phyloP scores from a whole-genome alignment of 2,113 vertebrate genomes.

The Morone saxatilis region DNA sequence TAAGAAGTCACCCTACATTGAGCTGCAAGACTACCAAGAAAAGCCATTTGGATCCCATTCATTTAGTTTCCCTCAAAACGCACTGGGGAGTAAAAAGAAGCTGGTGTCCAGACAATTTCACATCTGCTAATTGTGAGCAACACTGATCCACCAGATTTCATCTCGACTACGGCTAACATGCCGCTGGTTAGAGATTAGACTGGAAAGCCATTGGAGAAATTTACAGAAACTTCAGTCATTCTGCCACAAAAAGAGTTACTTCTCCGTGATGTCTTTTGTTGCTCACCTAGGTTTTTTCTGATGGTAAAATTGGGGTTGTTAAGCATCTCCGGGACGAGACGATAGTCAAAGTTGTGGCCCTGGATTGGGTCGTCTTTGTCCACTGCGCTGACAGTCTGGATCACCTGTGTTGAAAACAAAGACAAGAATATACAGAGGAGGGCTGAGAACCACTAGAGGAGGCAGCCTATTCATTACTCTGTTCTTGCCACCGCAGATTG shows the following conservation, averaged over 20 bases:
- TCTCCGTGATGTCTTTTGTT: background rate
- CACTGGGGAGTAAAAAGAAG: conserved; percentile 76
- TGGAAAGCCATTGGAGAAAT: conserved; percentile 56
- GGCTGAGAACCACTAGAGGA: conserved; percentile 47
- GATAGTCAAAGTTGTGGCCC: conserved; percentile 96
- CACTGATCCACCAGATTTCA: conserved; percentile 77
- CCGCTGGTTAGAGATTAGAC: conserved; percentile 51
- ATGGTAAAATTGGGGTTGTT: conserved; percentile 99
- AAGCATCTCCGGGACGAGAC: conserved; percentile 93
- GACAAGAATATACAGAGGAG: conserved; percentile 62
- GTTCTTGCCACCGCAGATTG: conserved; percentile 60
- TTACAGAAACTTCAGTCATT: conserved; percentile 46
- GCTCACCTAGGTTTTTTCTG: conserved; percentile 90
- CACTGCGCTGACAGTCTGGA: conserved; percentile 95
- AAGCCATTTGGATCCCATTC: conserved; percentile 77
- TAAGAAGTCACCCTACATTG: conserved; percentile 80
- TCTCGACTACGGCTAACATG: conserved; percentile 55
- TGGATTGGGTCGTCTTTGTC: conserved; percentile 97
- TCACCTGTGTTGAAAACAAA: conserved; percentile 87
- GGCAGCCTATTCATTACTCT: conserved; percentile 66
- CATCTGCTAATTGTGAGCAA: conserved; percentile 81
- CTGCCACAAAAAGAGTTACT: background rate
- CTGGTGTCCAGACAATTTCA: conserved; percentile 80
- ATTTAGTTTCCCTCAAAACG: conserved; percentile 81
- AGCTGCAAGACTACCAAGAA: conserved; percentile 72